Percentiles rank a stretch among this genome's conserved stretches.
Conservation (phyloP, 2,888 invertebrate species). For the Teinopalpus imperialis region DNA sequence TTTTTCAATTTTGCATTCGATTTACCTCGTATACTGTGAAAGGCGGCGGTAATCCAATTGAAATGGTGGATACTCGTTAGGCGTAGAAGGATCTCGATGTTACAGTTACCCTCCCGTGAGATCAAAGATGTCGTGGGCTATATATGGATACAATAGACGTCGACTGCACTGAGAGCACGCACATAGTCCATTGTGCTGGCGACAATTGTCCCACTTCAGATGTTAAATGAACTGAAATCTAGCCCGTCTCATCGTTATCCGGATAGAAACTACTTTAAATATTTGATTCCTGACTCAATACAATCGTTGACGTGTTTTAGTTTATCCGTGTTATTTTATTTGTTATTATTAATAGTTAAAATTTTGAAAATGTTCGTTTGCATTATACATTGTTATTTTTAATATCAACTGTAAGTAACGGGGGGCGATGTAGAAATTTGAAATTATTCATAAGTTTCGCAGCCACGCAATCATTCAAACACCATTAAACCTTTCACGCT, state of each 20-base stretch:
- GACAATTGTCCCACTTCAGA: not conserved
- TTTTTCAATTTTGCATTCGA: not conserved
- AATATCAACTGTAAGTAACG: too few relatives aligned
- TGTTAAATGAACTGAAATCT: not conserved
- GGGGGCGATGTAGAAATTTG: too few relatives aligned
- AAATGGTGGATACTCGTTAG: not conserved
- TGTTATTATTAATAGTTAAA: too few relatives aligned
- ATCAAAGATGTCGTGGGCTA: conserved; percentile 10
- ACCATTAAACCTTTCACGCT: too few relatives aligned
- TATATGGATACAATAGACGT: conserved; percentile 12
- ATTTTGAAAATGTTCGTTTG: too few relatives aligned
- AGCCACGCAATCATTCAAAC: too few relatives aligned
- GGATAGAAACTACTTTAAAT: conserved; percentile 2
- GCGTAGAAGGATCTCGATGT: conserved; percentile 5
- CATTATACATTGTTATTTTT: too few relatives aligned
- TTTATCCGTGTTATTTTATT: too few relatives aligned
- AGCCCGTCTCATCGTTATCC: not conserved
- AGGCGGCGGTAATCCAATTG: not conserved
- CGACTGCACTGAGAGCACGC: conserved; percentile 2
- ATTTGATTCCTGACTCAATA: not conserved
- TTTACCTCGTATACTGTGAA: too few relatives aligned
- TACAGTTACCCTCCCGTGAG: conserved; percentile 2
- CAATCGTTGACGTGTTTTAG: too few relatives aligned
- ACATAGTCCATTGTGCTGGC: conserved; percentile 11
- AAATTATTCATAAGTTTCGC: too few relatives aligned